phyloP scores from a whole-genome alignment of 2,797 vertebrate species.

The Scolopax rusticola region DNA sequence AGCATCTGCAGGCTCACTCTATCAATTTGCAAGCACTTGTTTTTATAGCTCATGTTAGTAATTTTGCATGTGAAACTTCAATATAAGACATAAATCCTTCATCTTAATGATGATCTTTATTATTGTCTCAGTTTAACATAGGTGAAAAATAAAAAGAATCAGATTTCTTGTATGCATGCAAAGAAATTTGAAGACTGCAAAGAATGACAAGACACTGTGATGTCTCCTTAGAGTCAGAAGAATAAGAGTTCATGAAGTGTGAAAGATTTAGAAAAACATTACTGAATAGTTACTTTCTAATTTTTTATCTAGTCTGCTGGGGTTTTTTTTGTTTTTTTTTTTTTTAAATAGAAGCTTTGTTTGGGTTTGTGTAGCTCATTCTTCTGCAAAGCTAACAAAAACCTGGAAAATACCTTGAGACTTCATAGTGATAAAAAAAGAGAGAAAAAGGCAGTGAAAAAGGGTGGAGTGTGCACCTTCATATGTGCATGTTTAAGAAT shows the following conservation, averaged over 20 bases:
- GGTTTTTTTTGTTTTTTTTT: no score
- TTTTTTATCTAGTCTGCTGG: background rate
- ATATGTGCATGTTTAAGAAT: background rate
- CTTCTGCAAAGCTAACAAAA: background rate
- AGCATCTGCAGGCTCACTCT: background rate
- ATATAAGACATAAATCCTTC: background rate
- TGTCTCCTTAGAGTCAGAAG: background rate
- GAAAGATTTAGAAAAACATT: background rate
- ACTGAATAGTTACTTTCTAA: background rate
- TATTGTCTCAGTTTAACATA: background rate
- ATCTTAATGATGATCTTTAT: background rate
- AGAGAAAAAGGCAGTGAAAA: background rate
- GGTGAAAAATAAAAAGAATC: background rate
- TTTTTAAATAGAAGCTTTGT: background rate
- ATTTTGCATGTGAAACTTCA: background rate
- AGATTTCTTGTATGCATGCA: accelerated
- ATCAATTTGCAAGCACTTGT: background rate
- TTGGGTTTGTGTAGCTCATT: background rate
- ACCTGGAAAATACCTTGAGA: background rate
- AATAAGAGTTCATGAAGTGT: background rate
- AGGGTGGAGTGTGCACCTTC: accelerated
- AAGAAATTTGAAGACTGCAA: background rate
- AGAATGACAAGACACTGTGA: background rate
- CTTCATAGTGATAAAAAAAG: background rate
- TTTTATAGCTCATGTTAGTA: background rate